Evolutionary conservation across 1,140 invertebrate genomes (phyloP), one percentile per base, ranked within the genome.

Genomic region (Pseudachorutes palmiensis): DNA sequence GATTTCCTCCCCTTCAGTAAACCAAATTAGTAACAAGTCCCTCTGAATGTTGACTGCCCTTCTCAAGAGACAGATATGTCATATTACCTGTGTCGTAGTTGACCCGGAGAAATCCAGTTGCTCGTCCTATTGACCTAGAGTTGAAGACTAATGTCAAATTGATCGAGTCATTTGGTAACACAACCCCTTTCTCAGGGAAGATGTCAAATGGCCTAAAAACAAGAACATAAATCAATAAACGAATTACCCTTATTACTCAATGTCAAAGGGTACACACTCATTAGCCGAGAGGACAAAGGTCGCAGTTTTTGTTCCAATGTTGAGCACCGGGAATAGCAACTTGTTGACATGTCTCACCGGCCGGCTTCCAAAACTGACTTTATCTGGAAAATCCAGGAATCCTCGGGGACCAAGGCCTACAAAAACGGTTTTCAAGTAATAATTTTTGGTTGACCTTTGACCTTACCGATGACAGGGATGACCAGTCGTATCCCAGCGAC

Each of bases 341-440:
- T 75, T 73, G 1, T 77, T 75, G 3, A 64, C 1, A 22, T 81
- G 74, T 67, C 80, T 81, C 0, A 82, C 77, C 1, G 78, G 76
- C 32, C 77, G 78, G 0, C 66, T 61, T 19, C 76, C 77, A 36
- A 82, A 57, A 12, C 75, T 66, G n/a, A 83, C 77, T 5, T 62
- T 45, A 74, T 83, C 82, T 1, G 82, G 81, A 57, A 82, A 74
- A 65, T 81, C 77, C 2, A 82, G 68, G 12, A 82, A 65, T 2
- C 80, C 76, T 67, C 79, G 73, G 3, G 77, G 74, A 1, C 79
- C 78, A 29, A 82, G 75, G 2, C 77, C 81, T 81, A 66, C 60
- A 67, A 62, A 32, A 32, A 62, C 12, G 26, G 49, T n/a, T 0
- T 0, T 1, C 14, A 45, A 29, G 3, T 26, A 12, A 65, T 14